These are phyloP conservation scores for Rostratula benghalensis DNA, from an alignment of 2,113 vertebrate genomes.

Conservation along the genomic window DNA sequence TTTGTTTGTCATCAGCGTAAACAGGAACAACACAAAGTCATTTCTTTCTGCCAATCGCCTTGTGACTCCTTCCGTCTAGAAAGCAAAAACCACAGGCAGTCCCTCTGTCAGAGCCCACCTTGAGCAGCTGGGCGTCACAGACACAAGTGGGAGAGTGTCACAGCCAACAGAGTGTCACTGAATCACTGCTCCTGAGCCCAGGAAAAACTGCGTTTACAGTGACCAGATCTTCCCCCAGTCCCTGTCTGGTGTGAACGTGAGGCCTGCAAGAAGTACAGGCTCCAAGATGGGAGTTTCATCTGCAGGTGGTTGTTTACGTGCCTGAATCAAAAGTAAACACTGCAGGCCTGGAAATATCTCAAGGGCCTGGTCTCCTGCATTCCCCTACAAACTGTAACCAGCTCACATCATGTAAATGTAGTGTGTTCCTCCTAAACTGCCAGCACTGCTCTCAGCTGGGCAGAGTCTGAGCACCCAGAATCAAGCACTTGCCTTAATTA, in stretches of 20 bases:
- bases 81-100: not conserved
- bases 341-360: not conserved
- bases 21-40: slow-evolving; percentile 93
- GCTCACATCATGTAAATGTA: not conserved
- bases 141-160: not conserved
- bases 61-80: slow-evolving; percentile 90
- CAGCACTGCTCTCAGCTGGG: not conserved
- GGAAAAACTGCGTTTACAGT: not conserved
- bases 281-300: not conserved
- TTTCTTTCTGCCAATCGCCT: slow-evolving; percentile 90
- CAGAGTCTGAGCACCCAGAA: not conserved
- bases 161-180: not conserved
- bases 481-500: not conserved
- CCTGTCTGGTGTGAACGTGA: not conserved
- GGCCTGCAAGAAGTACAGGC: fast-evolving
- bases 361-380: not conserved
- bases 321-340: not conserved
- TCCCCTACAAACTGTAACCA: not conserved
- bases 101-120: not conserved
- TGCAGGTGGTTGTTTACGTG: not conserved
- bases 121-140: not conserved
- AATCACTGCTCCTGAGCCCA: not conserved
- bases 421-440: not conserved
- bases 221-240: not conserved
- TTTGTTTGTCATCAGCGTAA: slow-evolving; percentile 96